Percentiles rank a stretch among this genome's conserved stretches.
phyloP scores from a whole-genome alignment of 1,140 invertebrate genomes.

The Drosophila asahinai region DNA sequence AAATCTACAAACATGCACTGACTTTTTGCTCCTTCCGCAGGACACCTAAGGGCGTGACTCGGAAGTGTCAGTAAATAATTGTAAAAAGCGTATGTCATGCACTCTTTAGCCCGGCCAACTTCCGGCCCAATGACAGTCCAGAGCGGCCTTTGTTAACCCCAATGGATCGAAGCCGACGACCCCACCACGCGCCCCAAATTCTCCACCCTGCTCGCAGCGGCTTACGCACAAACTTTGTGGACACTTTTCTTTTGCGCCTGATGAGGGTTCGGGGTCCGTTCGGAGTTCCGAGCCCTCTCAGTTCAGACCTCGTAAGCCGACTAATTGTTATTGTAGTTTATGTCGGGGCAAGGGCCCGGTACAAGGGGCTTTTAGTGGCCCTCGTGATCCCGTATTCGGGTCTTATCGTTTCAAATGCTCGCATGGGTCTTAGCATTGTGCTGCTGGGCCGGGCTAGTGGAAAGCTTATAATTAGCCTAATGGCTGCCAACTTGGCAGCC shows the following conservation, averaged over 20 bases:
- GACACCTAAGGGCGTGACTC: slow-evolving; percentile 46
- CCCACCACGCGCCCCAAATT: background rate
- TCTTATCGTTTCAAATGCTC: slow-evolving; percentile 58
- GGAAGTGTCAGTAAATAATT: slow-evolving; percentile 55
- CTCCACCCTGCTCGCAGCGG: slow-evolving; percentile 24
- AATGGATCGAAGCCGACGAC: slow-evolving; percentile 41
- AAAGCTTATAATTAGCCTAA: slow-evolving; percentile 75
- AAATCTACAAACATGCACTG: slow-evolving; percentile 7
- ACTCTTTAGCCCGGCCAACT: slow-evolving; percentile 27
- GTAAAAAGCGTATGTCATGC: slow-evolving; percentile 40
- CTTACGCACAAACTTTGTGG: slow-evolving; percentile 69
- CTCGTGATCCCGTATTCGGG: slow-evolving; percentile 41
- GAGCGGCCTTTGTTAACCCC: slow-evolving; percentile 52
- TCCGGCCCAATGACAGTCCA: slow-evolving; percentile 28
- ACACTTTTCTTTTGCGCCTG: slow-evolving; percentile 60
- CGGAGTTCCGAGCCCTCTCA: background rate
- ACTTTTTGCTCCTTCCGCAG: background rate
- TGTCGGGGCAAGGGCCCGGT: slow-evolving; percentile 18
- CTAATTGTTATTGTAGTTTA: slow-evolving; percentile 77
- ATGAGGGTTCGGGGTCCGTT: slow-evolving; percentile 56
- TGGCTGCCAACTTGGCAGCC: slow-evolving; percentile 62
- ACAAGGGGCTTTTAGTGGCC: slow-evolving; percentile 21
- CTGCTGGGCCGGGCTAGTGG: slow-evolving; percentile 3
- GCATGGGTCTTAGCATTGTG: slow-evolving; percentile 31
- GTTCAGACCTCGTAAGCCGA: slow-evolving; percentile 38